Evolutionary conservation across 2,113 vertebrate genomes (phyloP), one percentile per base, ranked within the genome.

Genomic region (Protobothrops flavoviridis): DNA sequence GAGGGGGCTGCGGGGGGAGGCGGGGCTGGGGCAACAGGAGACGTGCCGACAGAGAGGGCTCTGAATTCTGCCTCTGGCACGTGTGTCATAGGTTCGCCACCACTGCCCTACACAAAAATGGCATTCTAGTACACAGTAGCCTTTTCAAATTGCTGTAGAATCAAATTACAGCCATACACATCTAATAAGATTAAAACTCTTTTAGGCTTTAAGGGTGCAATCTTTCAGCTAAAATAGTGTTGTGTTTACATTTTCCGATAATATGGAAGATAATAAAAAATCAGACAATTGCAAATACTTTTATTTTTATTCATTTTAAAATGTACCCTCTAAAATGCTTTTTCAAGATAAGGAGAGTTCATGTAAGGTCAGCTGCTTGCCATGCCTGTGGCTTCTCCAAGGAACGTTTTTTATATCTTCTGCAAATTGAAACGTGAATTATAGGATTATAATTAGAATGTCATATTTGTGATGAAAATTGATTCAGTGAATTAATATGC

Each of bases 351-450:
- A 95, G 93, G 87, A 91, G 92, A 95, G 91, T 94, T 94, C 94
- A 88, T 89, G 93, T 95, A 96, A 96, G 50, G 48, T 50, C 45
- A 88, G 33, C 1, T 26, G n/a, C 61, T 90, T 93, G 92, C 24
- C 93, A 88, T 93, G 33, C 33, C 33, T 81, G 33, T 81, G 92
- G 94, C 92, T 87, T 96, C 96, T 96, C 96, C 74, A 91, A 95
- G 96, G 97, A 95, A 97, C 93, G 92, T 94, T 95, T 96, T 96
- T 97, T 97, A 97, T 97, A 96, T 95, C 96, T 91, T 92, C 92
- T 96, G 95, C 95, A 97, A 97, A 97, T 97, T 97, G 96, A 97
- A 96, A 95, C 91, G 88, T 9, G 89, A 94, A 96, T 96, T 96
- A 96, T 53, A 91, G 94, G 95, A 97, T 96, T 85, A 93, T 97